Percentiles rank a stretch among this genome's conserved stretches.
These are phyloP conservation scores for Gopherus evgoodei DNA, from an alignment of 2,113 vertebrate species.

Conservation along the genomic window DNA sequence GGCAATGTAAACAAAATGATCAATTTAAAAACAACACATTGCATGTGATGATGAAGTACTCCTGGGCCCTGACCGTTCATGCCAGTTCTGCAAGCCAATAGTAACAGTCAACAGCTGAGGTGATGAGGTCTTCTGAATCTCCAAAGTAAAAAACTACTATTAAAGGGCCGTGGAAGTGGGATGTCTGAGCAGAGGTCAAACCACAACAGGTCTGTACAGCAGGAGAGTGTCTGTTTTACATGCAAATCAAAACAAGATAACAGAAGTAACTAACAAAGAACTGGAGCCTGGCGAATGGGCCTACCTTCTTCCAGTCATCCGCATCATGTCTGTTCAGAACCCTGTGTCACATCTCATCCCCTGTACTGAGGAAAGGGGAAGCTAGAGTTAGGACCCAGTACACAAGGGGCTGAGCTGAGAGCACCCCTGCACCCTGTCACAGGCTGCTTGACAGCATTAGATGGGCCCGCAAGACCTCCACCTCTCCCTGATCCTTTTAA, in stretches of 20 bases:
- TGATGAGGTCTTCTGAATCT: background rate
- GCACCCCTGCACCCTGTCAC: background rate
- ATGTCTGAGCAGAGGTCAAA: background rate
- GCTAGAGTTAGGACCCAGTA: background rate
- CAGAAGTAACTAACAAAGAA: background rate
- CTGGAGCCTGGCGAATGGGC: background rate
- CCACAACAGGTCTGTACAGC: background rate
- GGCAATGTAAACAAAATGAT: background rate
- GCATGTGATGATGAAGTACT: background rate
- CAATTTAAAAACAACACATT: background rate
- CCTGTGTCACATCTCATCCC: no score
- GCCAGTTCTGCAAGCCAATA: background rate
- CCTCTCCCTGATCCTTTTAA: background rate
- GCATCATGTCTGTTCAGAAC: background rate
- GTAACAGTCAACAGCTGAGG: background rate
- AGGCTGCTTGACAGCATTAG: background rate
- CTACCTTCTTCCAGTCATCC: background rate
- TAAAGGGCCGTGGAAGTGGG: background rate
- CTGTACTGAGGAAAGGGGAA: background rate
- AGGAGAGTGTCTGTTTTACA: background rate
- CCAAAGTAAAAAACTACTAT: background rate
- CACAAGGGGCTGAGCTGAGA: background rate
- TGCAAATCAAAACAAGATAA: background rate
- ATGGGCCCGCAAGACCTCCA: background rate
- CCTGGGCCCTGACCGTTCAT: rapidly evolving